Conservation (phyloP, 2,888 invertebrate species). For the Ptilodon capucinus region DNA sequence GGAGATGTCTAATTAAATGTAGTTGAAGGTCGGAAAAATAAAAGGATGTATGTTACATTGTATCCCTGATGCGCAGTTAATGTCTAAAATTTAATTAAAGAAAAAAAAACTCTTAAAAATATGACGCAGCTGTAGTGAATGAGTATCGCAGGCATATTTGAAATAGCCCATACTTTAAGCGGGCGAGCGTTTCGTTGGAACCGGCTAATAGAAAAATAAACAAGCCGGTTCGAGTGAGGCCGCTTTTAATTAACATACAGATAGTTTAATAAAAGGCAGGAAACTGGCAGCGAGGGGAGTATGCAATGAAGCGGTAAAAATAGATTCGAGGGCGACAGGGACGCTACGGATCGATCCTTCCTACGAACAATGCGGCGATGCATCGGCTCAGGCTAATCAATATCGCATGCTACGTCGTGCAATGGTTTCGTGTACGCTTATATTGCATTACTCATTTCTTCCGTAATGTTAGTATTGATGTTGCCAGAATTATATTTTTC, state of each 20-base stretch:
- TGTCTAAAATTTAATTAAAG: constrained; percentile 25
- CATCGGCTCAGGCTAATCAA: constrained; percentile 69
- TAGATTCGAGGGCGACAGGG: constrained; percentile 75
- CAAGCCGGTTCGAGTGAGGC: constrained; percentile 66
- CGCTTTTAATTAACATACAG: constrained; percentile 81
- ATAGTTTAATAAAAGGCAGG: constrained; percentile 82
- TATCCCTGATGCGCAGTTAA: constrained; percentile 13
- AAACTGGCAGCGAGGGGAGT: constrained; percentile 78
- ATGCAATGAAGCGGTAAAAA: constrained; percentile 82
- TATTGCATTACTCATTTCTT: neutral
- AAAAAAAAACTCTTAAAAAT: constrained; percentile 23
- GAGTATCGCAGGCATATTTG: constrained; percentile 26
- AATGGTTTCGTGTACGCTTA: constrained; percentile 20
- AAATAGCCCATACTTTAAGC: constrained; percentile 53
- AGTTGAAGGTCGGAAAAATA: constrained; percentile 75
- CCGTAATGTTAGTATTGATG: no score
- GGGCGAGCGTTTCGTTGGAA: constrained; percentile 60
- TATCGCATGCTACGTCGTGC: constrained; percentile 53
- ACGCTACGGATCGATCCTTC: constrained; percentile 74
- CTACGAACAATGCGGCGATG: constrained; percentile 66
- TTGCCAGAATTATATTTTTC: no score
- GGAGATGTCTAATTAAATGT: constrained; percentile 75
- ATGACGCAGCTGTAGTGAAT: constrained; percentile 44
- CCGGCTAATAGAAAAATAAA: constrained; percentile 74
- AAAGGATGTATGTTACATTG: constrained; percentile 48